Percentiles rank a stretch among this genome's conserved stretches.
phyloP scores from a whole-genome alignment of 2,888 invertebrate species.

The Pherbina coryleti region DNA sequence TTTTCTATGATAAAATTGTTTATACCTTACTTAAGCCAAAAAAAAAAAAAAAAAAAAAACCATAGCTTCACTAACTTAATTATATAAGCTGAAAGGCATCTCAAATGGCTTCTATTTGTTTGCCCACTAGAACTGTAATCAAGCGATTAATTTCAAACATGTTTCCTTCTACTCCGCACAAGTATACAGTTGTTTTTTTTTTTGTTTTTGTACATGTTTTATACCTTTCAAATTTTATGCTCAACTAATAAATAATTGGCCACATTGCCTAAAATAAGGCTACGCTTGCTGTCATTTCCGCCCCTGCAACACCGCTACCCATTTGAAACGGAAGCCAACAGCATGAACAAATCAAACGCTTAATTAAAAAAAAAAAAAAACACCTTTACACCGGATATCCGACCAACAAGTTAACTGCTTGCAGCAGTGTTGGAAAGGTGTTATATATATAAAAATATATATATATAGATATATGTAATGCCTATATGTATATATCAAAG shows the following conservation, averaged over 20 bases:
- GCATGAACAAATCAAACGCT: not conserved
- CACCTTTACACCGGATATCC: not conserved
- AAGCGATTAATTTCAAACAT: too few species aligned
- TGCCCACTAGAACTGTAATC: too few species aligned
- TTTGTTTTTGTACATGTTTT: too few species aligned
- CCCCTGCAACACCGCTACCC: not conserved
- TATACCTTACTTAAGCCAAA: too few species aligned
- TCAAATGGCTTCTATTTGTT: too few species aligned
- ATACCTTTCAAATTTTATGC: not conserved
- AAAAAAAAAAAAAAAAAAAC: too few species aligned
- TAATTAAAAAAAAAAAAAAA: conserved; percentile 1
- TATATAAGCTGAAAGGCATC: too few species aligned
- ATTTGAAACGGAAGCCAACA: not conserved
- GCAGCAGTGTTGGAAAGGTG: not conserved
- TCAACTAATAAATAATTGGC: not conserved
- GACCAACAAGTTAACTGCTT: conserved; percentile 5
- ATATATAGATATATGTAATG: not conserved
- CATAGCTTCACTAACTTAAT: too few species aligned
- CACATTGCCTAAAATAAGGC: not conserved
- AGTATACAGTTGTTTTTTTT: too few species aligned
- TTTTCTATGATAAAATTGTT: too few species aligned
- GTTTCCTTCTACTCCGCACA: too few species aligned
- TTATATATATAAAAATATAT: not conserved
- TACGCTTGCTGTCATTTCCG: not conserved
- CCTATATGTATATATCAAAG: too few species aligned